These are phyloP conservation scores for Todus mexicanus DNA, from an alignment of 2,797 vertebrate species.

Conservation along the genomic window DNA sequence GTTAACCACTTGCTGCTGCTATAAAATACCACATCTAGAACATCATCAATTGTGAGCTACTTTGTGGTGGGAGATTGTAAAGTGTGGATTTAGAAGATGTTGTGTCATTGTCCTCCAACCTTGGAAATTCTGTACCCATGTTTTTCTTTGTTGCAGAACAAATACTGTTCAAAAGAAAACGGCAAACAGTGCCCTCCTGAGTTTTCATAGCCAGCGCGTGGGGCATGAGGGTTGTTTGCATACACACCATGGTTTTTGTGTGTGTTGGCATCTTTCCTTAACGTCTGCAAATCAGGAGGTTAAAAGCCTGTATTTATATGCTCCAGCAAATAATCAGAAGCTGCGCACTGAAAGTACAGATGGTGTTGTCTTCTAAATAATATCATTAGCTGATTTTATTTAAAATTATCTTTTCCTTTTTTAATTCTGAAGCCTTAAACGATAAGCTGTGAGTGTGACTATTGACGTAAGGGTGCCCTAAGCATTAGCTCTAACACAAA, in stretches of 20 bases:
- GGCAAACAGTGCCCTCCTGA: background rate
- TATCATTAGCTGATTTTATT: background rate
- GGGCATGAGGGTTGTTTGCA: background rate
- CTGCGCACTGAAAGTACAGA: background rate
- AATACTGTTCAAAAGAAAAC: background rate
- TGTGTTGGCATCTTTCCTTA: background rate
- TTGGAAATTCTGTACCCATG: background rate
- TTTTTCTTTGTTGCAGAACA: background rate
- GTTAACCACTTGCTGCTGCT: conserved; percentile 73
- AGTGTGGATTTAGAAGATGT: background rate
- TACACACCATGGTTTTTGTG: background rate
- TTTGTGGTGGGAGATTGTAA: conserved; percentile 57
- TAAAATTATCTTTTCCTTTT: background rate
- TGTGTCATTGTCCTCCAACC: background rate
- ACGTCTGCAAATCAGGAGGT: background rate
- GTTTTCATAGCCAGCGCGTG: background rate
- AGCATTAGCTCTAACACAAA: background rate
- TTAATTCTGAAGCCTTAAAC: background rate
- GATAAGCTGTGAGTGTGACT: background rate
- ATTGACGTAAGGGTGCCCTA: background rate
- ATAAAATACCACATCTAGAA: conserved; percentile 60
- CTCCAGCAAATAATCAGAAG: background rate
- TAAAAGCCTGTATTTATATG: background rate
- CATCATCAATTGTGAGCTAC: conserved; percentile 9
- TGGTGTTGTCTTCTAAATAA: background rate